phyloP scores from a whole-genome alignment of 92 coral and sea anemone species.

The Umimayanthus chanpuru region DNA sequence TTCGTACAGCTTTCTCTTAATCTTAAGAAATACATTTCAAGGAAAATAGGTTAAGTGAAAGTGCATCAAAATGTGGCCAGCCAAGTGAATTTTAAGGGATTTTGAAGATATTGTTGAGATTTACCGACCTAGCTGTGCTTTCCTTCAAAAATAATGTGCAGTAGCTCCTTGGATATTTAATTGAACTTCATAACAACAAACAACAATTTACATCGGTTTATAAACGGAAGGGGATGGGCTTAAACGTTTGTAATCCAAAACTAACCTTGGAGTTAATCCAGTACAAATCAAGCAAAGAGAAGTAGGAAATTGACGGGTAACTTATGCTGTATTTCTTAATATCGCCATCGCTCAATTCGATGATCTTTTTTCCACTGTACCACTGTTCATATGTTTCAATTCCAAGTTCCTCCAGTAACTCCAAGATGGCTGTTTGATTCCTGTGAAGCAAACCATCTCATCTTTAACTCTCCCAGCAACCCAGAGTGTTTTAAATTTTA shows the following conservation, averaged over 20 bases:
- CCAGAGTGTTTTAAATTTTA: no score
- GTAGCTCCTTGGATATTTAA: no score
- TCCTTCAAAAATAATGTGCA: no score
- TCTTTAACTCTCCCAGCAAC: no score
- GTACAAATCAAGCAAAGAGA: conserved; percentile 78
- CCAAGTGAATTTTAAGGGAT: no score
- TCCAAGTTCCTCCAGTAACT: conserved; percentile 71
- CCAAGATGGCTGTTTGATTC: conserved; percentile 71
- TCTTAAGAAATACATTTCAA: no score
- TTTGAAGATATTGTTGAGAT: no score
- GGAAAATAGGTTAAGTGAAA: no score
- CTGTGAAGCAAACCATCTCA: conserved; percentile 39
- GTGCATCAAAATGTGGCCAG: no score
- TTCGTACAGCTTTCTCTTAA: not conserved
- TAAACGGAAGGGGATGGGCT: not conserved
- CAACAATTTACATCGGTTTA: no score
- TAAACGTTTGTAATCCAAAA: not conserved
- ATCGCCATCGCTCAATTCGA: conserved; percentile 69
- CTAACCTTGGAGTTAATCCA: conserved; percentile 75
- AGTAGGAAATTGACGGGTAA: conserved; percentile 65
- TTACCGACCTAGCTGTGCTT: no score
- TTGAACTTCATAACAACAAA: no score
- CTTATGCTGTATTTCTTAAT: conserved; percentile 61
- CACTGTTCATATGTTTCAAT: conserved; percentile 86
- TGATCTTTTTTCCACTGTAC: conserved; percentile 74